Evolutionary conservation across 2,888 invertebrate species (phyloP).

Genomic region (Odontocolon sp.): DNA sequence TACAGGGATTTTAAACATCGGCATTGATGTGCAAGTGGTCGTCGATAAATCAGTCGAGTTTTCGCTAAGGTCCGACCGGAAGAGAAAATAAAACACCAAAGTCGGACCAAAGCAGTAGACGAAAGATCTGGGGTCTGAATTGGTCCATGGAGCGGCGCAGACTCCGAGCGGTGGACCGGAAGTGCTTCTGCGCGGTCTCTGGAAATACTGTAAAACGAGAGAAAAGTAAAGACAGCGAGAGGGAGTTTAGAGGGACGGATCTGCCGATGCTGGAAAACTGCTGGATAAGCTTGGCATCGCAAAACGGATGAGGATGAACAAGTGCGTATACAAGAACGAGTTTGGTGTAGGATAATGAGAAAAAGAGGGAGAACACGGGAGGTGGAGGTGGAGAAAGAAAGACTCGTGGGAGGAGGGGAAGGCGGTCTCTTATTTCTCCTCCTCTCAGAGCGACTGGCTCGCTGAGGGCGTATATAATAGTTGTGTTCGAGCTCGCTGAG

Average conservation of each 20-base stretch:
- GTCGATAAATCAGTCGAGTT: no score
- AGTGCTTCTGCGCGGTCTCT: constrained; percentile 47
- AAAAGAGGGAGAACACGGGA: constrained; percentile 51
- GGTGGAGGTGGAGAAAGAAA: constrained; percentile 57
- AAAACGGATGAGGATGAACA: constrained; percentile 15
- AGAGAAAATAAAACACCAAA: no score
- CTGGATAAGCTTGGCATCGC: constrained; percentile 18
- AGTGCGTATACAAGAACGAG: constrained; percentile 16
- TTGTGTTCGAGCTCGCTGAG: constrained; percentile 68
- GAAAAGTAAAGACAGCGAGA: constrained; percentile 13
- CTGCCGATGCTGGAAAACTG: no score
- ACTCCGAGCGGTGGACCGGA: constrained; percentile 49
- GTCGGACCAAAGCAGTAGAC: neutral
- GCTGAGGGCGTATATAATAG: constrained; percentile 79
- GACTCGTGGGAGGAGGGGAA: constrained; percentile 73
- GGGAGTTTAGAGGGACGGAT: constrained; percentile 4
- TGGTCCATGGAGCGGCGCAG: neutral
- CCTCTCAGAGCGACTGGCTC: constrained; percentile 68
- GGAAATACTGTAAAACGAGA: constrained; percentile 37
- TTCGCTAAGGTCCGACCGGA: no score
- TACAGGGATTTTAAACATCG: no score
- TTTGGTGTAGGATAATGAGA: constrained; percentile 53
- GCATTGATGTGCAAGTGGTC: no score
- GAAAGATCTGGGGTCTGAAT: neutral
- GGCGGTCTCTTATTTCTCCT: constrained; percentile 80